A percentile compares a stretch with the other conserved stretches of the same genome.
These are phyloP conservation scores for Cryptocephalus moraei DNA, from an alignment of 2,888 invertebrate species.

Conservation along the genomic window DNA sequence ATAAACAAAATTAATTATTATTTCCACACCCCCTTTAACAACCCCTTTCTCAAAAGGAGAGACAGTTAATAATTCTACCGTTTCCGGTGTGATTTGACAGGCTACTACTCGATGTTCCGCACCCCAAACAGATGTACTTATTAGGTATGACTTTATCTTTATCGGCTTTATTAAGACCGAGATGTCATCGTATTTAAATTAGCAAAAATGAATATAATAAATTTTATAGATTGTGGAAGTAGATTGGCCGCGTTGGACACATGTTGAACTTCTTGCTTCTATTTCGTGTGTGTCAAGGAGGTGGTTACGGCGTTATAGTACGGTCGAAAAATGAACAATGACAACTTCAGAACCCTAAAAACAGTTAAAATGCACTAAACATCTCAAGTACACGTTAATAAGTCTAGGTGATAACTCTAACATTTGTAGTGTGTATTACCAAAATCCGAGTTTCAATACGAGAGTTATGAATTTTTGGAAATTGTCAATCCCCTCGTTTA, in stretches of 20 bases:
- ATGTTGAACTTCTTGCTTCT: background rate
- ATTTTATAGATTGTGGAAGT: slow-evolving; percentile 14
- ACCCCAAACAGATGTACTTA: slow-evolving; percentile 28
- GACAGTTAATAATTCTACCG: slow-evolving; percentile 21
- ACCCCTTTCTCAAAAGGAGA: slow-evolving; percentile 8
- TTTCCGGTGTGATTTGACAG: slow-evolving; percentile 25
- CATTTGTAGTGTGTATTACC: too few relatives aligned
- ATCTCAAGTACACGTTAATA: too few relatives aligned
- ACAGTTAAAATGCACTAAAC: too few relatives aligned
- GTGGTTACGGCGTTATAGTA: too few relatives aligned
- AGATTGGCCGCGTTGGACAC: background rate
- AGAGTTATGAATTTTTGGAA: too few relatives aligned
- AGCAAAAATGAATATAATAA: slow-evolving; percentile 23
- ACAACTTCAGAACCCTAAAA: too few relatives aligned
- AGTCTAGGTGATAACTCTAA: too few relatives aligned
- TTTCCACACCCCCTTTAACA: slow-evolving; percentile 8
- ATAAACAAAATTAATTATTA: background rate
- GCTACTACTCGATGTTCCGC: slow-evolving; percentile 18
- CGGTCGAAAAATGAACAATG: too few relatives aligned
- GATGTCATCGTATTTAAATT: slow-evolving; percentile 26
- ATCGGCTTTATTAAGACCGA: slow-evolving; percentile 20
- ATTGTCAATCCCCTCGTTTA: too few relatives aligned
- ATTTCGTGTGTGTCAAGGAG: too few relatives aligned
- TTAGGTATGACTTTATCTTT: slow-evolving; percentile 24
- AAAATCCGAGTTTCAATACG: too few relatives aligned